A percentile compares a stretch with the other conserved stretches of the same genome.
phyloP scores from a whole-genome alignment of 2,888 invertebrate species.

The Pelosia muscerda region DNA sequence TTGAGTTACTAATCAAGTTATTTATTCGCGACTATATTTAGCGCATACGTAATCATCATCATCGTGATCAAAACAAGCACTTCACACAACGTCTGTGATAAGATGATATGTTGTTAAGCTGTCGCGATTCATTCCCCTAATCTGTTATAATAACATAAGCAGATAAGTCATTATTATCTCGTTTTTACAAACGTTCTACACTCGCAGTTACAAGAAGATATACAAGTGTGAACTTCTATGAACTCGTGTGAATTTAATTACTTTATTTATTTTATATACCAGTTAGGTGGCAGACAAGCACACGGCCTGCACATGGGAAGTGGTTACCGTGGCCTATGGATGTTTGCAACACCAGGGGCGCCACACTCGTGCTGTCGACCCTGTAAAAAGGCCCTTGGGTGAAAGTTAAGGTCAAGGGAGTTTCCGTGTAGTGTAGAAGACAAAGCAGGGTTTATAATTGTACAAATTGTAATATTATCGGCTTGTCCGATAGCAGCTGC shows the following conservation, averaged over 20 bases:
- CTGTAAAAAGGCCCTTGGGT: too few relatives aligned
- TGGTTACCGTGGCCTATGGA: too few relatives aligned
- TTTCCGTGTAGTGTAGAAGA: too few relatives aligned
- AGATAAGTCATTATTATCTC: not conserved
- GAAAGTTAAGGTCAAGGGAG: too few relatives aligned
- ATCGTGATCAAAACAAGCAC: not conserved
- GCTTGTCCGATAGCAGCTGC: too few relatives aligned
- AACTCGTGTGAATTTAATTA: not conserved
- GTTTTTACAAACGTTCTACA: not conserved
- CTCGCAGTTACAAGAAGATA: not conserved
- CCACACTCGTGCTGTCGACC: too few relatives aligned
- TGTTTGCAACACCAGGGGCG: too few relatives aligned
- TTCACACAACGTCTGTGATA: not conserved
- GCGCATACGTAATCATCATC: not conserved
- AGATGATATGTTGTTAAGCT: slow-evolving; percentile 5
- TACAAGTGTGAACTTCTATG: not conserved
- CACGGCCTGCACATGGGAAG: too few relatives aligned
- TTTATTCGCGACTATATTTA: not conserved
- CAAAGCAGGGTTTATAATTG: too few relatives aligned
- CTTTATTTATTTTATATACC: not conserved
- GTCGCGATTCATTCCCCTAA: not conserved
- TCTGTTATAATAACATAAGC: not conserved
- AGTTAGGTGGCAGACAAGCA: too few relatives aligned
- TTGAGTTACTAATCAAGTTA: not conserved
- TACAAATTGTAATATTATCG: too few relatives aligned